These are phyloP conservation scores for Morelia viridis DNA, from an alignment of 2,797 vertebrate species.

Conservation along the genomic window DNA sequence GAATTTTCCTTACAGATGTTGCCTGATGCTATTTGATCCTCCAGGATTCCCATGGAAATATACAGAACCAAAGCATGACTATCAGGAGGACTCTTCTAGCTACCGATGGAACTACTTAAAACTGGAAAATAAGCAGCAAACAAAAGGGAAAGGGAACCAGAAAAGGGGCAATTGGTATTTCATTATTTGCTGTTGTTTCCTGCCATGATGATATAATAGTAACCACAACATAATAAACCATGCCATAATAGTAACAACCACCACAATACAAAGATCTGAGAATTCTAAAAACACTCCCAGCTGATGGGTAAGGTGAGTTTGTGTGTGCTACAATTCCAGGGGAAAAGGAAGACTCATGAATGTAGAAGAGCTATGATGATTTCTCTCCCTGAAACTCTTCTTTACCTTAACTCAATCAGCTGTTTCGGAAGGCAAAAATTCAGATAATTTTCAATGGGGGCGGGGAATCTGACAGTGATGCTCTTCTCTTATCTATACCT, in stretches of 20 bases:
- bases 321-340: too few relatives aligned
- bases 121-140: not conserved
- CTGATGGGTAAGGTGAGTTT: too few relatives aligned
- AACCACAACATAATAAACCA: too few relatives aligned
- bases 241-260: not conserved
- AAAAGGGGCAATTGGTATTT: not conserved
- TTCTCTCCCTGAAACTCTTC: too few relatives aligned
- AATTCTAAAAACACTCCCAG: not conserved
- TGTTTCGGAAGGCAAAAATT: too few relatives aligned
- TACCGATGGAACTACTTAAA: not conserved
- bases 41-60: not conserved
- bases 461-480: too few relatives aligned
- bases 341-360: too few relatives aligned
- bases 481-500: too few relatives aligned
- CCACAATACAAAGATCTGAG: not conserved
- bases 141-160: not conserved
- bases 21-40: not conserved
- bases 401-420: too few relatives aligned
- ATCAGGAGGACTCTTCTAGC: not conserved
- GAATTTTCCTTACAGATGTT: not conserved
- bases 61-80: not conserved
- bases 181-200: not conserved
- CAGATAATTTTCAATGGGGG: too few relatives aligned
- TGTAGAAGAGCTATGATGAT: too few relatives aligned
- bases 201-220: not conserved